Evolutionary conservation across 2,113 vertebrate genomes (phyloP).

Genomic region (Cyprinodon tularosa): DNA sequence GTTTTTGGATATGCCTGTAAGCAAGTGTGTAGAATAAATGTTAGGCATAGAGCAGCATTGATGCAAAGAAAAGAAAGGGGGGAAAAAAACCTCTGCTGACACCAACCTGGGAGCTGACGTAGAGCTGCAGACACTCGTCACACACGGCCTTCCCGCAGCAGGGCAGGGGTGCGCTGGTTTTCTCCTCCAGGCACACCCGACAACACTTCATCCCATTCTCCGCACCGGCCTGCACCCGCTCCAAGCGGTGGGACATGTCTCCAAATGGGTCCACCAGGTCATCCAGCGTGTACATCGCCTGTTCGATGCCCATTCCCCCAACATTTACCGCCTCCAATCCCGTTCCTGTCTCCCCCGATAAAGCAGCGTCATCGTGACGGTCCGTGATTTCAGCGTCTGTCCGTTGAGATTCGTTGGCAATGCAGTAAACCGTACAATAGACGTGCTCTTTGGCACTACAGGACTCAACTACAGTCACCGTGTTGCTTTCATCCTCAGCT

Average conservation of each 20-base stretch:
- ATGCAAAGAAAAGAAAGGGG: background rate
- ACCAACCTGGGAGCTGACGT: constrained; percentile 93
- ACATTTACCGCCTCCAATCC: constrained; percentile 44
- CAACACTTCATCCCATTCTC: constrained; percentile 73
- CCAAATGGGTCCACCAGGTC: constrained; percentile 80
- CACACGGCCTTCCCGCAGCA: constrained; percentile 97
- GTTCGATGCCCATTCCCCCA: constrained; percentile 72
- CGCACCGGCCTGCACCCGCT: constrained; percentile 15
- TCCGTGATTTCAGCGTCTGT: constrained; percentile 34
- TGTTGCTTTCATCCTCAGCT: constrained; percentile 23
- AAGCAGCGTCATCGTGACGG: constrained; percentile 23
- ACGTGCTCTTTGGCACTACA: constrained; percentile 77
- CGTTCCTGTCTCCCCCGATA: constrained; percentile 27
- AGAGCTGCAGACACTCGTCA: constrained; percentile 91
- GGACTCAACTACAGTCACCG: constrained; percentile 16
- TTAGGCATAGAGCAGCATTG: background rate
- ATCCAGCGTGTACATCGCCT: constrained; percentile 79
- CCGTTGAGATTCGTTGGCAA: constrained; percentile 73
- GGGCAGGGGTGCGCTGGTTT: constrained; percentile 86
- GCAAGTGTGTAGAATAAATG: background rate
- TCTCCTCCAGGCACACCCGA: constrained; percentile 91
- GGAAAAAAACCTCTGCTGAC: background rate
- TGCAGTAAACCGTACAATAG: constrained; percentile 88
- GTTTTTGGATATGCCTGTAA: background rate
- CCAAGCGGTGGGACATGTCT: constrained; percentile 35